Conservation (phyloP, 1,140 invertebrate genomes). For the Conus ventricosus region DNA sequence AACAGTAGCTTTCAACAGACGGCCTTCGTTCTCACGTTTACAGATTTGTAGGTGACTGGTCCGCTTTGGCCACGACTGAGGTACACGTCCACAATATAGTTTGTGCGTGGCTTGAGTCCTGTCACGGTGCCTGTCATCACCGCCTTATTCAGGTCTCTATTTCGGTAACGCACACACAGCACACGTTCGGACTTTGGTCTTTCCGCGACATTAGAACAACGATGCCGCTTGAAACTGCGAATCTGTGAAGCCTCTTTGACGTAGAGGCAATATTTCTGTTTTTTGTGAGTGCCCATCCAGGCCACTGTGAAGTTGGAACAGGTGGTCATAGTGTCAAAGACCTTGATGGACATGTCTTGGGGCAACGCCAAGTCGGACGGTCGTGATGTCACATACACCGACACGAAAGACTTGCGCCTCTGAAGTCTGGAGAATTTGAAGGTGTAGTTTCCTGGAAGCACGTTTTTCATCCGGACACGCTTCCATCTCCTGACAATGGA, state of each 20-base stretch:
- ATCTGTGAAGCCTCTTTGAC: conserved; percentile 50
- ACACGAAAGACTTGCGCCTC: conserved; percentile 47
- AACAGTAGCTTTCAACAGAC: conserved; percentile 38
- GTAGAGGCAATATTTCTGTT: conserved; percentile 72
- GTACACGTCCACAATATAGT: conserved; percentile 69
- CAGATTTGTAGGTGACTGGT: conserved; percentile 63
- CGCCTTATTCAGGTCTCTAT: conserved; percentile 47
- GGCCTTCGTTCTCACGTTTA: conserved; percentile 53
- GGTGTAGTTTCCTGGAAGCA: conserved; percentile 54
- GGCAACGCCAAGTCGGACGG: conserved; percentile 59
- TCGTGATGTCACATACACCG: conserved; percentile 53
- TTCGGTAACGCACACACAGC: conserved; percentile 61
- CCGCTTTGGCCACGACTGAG: conserved; percentile 64
- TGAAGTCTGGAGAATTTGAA: conserved; percentile 55
- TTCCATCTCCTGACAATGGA: conserved; percentile 51
- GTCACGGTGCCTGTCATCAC: conserved; percentile 63
- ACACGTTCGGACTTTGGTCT: conserved; percentile 50
- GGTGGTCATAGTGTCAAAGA: conserved; percentile 58
- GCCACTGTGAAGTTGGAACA: conserved; percentile 66
- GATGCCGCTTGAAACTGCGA: conserved; percentile 42
- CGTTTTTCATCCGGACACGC: conserved; percentile 51
- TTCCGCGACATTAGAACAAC: conserved; percentile 36
- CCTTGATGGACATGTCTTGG: conserved; percentile 55
- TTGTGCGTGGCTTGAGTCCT: conserved; percentile 59
- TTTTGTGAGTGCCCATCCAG: conserved; percentile 63